These are phyloP conservation scores for Pangasius larnaudii DNA, from an alignment of 2,797 vertebrate species.

Conservation along the genomic window DNA sequence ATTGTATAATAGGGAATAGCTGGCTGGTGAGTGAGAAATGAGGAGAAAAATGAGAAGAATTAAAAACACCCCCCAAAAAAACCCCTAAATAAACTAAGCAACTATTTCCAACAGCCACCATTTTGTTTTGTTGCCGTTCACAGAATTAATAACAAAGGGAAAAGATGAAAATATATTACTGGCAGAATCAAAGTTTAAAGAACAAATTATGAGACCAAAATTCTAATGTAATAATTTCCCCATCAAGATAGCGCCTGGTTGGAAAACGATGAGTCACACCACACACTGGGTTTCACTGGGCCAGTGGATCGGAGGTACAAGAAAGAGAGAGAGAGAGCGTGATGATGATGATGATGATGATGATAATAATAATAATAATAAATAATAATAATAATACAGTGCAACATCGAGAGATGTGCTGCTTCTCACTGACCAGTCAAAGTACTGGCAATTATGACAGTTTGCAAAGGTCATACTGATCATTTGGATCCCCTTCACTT, in stretches of 20 bases:
- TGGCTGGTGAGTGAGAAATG: neutral
- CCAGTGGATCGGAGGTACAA: neutral
- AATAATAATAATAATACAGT: neutral
- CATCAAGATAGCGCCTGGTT: neutral
- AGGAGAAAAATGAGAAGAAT: neutral
- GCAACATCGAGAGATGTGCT: neutral
- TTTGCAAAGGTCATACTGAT: constrained; percentile 62
- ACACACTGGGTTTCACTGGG: neutral
- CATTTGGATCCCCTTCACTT: constrained; percentile 40
- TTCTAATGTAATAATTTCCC: neutral
- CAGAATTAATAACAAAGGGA: neutral
- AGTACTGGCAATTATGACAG: constrained; percentile 38
- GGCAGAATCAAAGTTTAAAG: neutral
- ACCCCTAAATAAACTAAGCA: neutral
- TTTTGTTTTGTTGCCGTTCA: neutral
- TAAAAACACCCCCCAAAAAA: neutral
- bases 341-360: too few species aligned
- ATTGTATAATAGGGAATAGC: neutral
- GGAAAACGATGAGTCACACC: constrained; percentile 6
- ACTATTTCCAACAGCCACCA: neutral
- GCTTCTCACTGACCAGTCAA: constrained; percentile 1
- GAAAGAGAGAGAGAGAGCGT: neutral
- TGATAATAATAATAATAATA: neutral
- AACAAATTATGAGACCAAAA: neutral
- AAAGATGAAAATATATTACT: neutral